Conservation (phyloP, 2,888 invertebrate genomes). For the Didymodactylos carnosus region DNA sequence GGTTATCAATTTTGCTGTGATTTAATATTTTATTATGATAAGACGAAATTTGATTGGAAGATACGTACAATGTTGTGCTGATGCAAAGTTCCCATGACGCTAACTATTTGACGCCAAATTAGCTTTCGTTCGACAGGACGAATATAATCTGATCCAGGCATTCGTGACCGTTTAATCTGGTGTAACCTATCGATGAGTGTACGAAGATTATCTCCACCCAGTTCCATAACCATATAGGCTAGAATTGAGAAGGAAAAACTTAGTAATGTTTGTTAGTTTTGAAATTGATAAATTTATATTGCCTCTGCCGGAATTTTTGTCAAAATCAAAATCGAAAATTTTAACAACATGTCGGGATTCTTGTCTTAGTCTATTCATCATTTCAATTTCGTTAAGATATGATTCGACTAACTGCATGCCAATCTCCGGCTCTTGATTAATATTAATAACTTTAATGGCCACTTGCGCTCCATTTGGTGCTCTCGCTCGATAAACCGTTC, state of each 20-base stretch:
- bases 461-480: not conserved
- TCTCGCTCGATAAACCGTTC: not conserved
- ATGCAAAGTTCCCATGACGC: not conserved
- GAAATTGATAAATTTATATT: not conserved
- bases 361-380: not conserved
- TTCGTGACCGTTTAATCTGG: fast-evolving
- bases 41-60: too few species aligned
- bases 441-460: not conserved
- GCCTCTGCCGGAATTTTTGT: not conserved
- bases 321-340: not conserved
- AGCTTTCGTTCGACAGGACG: not conserved
- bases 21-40: too few species aligned
- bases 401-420: not conserved
- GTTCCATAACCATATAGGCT: not conserved
- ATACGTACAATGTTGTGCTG: not conserved
- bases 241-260: not conserved
- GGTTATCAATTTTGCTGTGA: too few species aligned
- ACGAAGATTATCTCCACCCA: not conserved
- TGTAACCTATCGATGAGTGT: not conserved
- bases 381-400: not conserved
- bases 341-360: not conserved
- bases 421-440: not conserved
- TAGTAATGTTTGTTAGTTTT: not conserved
- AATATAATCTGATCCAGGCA: not conserved
- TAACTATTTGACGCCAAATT: not conserved